Percentiles rank a stretch among this genome's conserved stretches.
Evolutionary conservation across 2,888 invertebrate species (phyloP).

Genomic region (Tromatobia lineatoria): DNA sequence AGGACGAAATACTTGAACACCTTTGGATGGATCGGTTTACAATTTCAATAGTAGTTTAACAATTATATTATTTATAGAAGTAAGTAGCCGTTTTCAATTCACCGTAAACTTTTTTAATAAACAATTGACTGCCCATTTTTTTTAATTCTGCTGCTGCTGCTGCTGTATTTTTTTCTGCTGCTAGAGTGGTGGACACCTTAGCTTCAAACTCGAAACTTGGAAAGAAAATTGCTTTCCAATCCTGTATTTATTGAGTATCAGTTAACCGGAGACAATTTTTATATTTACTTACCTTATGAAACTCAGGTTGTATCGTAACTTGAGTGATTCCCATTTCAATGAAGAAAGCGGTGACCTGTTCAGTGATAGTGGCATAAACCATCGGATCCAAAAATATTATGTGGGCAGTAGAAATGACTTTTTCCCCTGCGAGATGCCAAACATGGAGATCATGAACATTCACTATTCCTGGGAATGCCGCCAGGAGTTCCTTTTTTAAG

Average conservation of each 20-base stretch:
- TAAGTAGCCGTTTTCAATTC: no score
- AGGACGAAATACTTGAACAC: no score
- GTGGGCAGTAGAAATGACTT: slow-evolving; percentile 94
- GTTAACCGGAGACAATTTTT: no score
- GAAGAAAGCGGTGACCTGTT: slow-evolving; percentile 91
- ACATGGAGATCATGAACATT: slow-evolving; percentile 96
- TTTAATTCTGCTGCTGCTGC: no score
- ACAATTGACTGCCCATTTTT: no score
- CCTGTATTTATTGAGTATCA: no score
- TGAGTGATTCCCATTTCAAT: slow-evolving; percentile 93
- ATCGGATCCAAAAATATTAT: slow-evolving; percentile 90
- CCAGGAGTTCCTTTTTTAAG: slow-evolving; percentile 88
- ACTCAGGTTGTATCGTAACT: slow-evolving; percentile 96
- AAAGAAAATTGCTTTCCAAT: neutral
- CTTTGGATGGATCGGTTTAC: no score
- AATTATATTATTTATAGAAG: no score
- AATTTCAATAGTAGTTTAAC: no score
- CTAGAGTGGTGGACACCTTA: no score
- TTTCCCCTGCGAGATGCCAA: slow-evolving; percentile 93
- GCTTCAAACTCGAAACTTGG: neutral
- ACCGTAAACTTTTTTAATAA: no score
- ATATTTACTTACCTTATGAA: slow-evolving; percentile 83
- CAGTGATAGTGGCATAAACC: slow-evolving; percentile 87
- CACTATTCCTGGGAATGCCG: slow-evolving; percentile 90
- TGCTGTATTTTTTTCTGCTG: no score